A percentile compares a stretch with the other conserved stretches of the same genome.
phyloP scores from a whole-genome alignment of 2,797 vertebrate species.

The Lagocephalus sceleratus region DNA sequence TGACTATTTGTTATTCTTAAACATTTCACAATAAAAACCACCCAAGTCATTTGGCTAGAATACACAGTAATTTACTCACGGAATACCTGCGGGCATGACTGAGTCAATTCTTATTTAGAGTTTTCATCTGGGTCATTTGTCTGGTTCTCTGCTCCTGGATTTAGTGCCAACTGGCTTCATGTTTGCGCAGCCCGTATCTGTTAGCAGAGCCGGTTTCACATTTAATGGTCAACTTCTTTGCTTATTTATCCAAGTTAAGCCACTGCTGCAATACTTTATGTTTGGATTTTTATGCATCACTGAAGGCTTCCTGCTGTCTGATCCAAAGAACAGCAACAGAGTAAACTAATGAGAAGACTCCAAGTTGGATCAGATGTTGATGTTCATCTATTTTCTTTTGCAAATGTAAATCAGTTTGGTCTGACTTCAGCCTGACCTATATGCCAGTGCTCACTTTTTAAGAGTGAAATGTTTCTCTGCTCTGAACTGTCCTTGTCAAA shows the following conservation, averaged over 20 bases:
- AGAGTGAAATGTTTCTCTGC: background rate
- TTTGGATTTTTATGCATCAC: constrained; percentile 36
- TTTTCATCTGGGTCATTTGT: constrained; percentile 19
- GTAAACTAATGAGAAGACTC: constrained; percentile 4
- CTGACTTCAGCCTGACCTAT: background rate
- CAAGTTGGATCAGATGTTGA: background rate
- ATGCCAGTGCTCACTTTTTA: background rate
- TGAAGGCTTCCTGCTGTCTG: constrained; percentile 28
- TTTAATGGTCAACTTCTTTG: constrained; percentile 18
- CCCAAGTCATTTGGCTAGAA: background rate
- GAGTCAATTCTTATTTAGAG: constrained; percentile 16
- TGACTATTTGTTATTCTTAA: constrained; percentile 13
- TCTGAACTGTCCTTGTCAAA: background rate
- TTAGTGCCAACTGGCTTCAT: constrained; percentile 9
- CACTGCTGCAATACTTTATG: constrained; percentile 23
- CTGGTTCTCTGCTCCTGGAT: constrained; percentile 8
- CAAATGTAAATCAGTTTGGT: background rate
- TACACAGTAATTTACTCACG: background rate
- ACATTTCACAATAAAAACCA: constrained; percentile 3
- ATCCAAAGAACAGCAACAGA: constrained; percentile 6
- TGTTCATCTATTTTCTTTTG: background rate
- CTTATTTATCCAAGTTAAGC: constrained; percentile 30
- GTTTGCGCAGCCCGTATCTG: constrained; percentile 15
- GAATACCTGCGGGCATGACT: constrained; percentile 3
- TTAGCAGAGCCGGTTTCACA: constrained; percentile 5